Evolutionary conservation across 2,888 invertebrate genomes (phyloP).

Genomic region (Pardosa pseudoannulata): DNA sequence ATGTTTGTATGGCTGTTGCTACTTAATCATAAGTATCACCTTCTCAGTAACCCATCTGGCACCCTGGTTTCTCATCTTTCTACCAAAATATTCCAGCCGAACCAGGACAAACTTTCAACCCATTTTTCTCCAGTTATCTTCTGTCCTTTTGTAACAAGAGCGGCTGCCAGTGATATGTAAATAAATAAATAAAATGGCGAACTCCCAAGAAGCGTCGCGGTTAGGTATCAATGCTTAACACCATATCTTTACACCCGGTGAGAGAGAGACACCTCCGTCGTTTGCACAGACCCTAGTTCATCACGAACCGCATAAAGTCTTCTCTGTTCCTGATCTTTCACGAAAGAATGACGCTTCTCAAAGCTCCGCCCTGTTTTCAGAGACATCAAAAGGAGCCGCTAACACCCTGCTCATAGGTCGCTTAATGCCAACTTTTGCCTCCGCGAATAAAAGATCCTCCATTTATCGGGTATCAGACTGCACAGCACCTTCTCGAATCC

Average conservation of each 20-base stretch:
- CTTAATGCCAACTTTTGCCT: conserved; percentile 20
- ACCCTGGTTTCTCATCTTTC: conserved; percentile 7
- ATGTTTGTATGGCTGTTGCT: background rate
- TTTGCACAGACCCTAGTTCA: conserved; percentile 45
- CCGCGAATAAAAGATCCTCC: conserved; percentile 39
- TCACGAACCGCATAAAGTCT: conserved; percentile 37
- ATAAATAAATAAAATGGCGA: conserved; percentile 10
- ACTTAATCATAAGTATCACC: background rate
- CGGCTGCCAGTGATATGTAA: background rate
- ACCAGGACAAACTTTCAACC: background rate
- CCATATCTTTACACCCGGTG: conserved; percentile 53
- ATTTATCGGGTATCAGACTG: conserved; percentile 35
- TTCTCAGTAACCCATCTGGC: background rate
- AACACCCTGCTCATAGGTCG: conserved; percentile 5
- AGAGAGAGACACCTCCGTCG: conserved; percentile 40
- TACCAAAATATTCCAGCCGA: background rate
- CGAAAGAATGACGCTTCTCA: conserved; percentile 34
- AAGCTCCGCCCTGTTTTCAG: conserved; percentile 46
- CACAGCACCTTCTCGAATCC: conserved; percentile 11
- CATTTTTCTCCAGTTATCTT: background rate
- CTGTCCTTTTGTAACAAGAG: conserved; percentile 1
- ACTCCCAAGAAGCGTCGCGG: conserved; percentile 25
- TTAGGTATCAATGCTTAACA: conserved; percentile 22
- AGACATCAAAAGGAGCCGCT: conserved; percentile 36
- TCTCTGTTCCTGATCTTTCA: conserved; percentile 41